Base-by-base conservation (phyloP, 2,797 vertebrate species). In the Synaphobranchus kaupii region DNA sequence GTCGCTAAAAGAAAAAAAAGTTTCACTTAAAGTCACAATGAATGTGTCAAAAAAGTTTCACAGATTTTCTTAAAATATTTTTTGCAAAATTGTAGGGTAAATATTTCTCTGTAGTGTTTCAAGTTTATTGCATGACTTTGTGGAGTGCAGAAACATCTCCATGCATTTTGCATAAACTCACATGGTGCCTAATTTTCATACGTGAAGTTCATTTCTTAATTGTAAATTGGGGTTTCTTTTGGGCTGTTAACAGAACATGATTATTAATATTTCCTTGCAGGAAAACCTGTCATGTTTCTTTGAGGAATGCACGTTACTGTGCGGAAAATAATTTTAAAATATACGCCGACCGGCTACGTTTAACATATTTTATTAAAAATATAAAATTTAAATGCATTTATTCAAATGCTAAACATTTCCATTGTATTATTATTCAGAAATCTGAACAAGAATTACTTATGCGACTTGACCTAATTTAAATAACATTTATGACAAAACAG, bases 191-290 rank as follows among this genome's bases (percentile, higher is more conserved):
- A 0, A 94, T 95, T 96, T 96, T 97, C 95, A 95, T 96, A 94
- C 94, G 95, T 95, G 91, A 94, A 93, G 94, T 96, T 95, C 90
- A 90, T 91, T 96, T 95, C 94, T 94, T 85, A 92, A 95, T 96
- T 95, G 95, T 93, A 94, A 94, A 92, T 95, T 93, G 95, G 94
- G 39, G 94, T 94, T 94, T 95, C 93, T 96, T 96, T 94, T 95
- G 97, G 96, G 93, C 95, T 95, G 92, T 96, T 96, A 96, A 96
- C 73, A 5, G 89, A 95, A 95, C 93, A 96, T 96, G 97, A 98
- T 97, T 97, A 98, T 98, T 97, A 97, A 98, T 97, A 95, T 97
- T 96, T 96, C 96, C 96, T 97, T 93, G 93, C 95, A 98, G 97
- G 96, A 97, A 85, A 91, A 91, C 90, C 95, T 93, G 94, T 96